A percentile compares a stretch with the other conserved stretches of the same genome.
Evolutionary conservation across 2,797 vertebrate genomes (phyloP).

Genomic region (Bovichtus diacanthus): DNA sequence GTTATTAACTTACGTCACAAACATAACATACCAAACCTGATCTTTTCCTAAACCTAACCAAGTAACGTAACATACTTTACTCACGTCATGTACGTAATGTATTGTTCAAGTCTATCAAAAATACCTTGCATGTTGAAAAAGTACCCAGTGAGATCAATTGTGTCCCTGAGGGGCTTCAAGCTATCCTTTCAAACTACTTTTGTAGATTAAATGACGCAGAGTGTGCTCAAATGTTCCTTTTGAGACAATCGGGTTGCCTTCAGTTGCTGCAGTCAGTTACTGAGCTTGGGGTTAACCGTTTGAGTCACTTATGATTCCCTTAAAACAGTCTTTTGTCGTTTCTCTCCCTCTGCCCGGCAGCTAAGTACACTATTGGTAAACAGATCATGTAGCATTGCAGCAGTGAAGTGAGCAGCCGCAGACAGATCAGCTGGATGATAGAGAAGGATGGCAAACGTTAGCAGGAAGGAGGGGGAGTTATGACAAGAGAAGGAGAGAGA

Average conservation of each 20-base stretch:
- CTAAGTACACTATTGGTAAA: slow-evolving; percentile 68
- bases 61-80: too few species aligned
- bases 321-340: slow-evolving; percentile 23
- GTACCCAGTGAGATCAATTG: too few species aligned
- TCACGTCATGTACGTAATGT: too few species aligned
- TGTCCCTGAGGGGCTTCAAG: too few species aligned
- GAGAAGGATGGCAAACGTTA: slow-evolving; percentile 24
- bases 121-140: too few species aligned
- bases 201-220: slow-evolving; percentile 22
- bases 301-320: slow-evolving; percentile 19
- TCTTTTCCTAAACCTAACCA: too few species aligned
- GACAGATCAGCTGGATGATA: slow-evolving; percentile 39
- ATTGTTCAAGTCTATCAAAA: too few species aligned
- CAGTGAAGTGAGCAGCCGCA: slow-evolving; percentile 44
- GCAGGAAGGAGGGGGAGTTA: neutral
- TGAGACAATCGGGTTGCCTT: neutral
- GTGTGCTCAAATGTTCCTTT: slow-evolving; percentile 7
- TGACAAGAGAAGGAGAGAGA: slow-evolving; percentile 13
- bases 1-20: too few species aligned
- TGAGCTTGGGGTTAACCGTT: slow-evolving; percentile 25
- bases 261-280: slow-evolving; percentile 14
- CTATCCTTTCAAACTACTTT: neutral
- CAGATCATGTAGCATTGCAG: slow-evolving; percentile 77
- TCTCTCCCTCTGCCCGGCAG: slow-evolving; percentile 37
- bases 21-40: too few species aligned